phyloP scores from a whole-genome alignment of 2,888 invertebrate species.

The Tanytarsus gracilentus region DNA sequence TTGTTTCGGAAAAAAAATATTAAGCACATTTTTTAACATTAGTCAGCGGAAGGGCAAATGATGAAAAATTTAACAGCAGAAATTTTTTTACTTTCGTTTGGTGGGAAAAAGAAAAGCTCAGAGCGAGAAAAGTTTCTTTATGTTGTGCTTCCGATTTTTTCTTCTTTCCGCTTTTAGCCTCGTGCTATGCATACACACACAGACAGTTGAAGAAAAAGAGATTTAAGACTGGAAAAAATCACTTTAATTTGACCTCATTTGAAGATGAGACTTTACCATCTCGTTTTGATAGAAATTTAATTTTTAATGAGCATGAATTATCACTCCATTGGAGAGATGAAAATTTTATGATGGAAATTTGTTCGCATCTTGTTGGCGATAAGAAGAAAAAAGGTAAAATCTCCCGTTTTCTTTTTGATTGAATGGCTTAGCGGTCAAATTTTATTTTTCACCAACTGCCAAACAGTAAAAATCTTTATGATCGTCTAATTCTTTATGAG shows the following conservation, averaged over 20 bases:
- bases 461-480: neutral
- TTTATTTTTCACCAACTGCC: neutral
- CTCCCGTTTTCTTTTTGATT: conserved; percentile 5
- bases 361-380: neutral
- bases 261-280: neutral
- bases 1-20: neutral
- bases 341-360: too few relatives aligned
- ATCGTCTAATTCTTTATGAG: conserved; percentile 8
- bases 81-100: neutral
- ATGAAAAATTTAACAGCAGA: conserved; percentile 5
- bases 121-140: too few relatives aligned
- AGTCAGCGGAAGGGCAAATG: neutral
- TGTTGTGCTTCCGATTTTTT: too few relatives aligned
- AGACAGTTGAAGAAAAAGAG: neutral
- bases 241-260: conserved; percentile 26
- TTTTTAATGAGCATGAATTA: conserved; percentile 26
- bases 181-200: neutral
- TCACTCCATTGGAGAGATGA: conserved; percentile 6
- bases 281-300: neutral
- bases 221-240: neutral
- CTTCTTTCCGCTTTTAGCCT: conserved; percentile 1
- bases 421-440: neutral
- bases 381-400: too few relatives aligned
- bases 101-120: neutral
- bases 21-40: neutral